phyloP scores from a whole-genome alignment of 2,888 invertebrate species.

The Dynastes tityus region DNA sequence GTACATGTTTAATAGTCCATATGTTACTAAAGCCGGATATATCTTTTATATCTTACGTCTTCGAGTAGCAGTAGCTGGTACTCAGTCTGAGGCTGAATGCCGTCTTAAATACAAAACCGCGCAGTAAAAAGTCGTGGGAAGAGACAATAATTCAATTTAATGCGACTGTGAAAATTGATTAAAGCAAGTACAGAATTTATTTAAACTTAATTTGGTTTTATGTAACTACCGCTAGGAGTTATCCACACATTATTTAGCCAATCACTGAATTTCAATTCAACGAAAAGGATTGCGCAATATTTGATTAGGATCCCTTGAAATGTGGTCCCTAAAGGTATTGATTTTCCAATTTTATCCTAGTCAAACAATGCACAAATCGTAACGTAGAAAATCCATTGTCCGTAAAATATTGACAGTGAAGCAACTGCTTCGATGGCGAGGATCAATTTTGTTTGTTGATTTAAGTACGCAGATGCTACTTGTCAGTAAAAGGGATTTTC shows the following conservation, averaged over 20 bases:
- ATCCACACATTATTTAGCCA: no score
- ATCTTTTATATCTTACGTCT: conserved; percentile 4
- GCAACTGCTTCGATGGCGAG: not conserved
- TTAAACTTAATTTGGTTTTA: no score
- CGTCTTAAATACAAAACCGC: no score
- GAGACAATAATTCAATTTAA: no score
- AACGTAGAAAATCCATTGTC: conserved; percentile 16
- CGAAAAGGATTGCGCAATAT: not conserved
- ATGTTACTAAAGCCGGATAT: conserved; percentile 33
- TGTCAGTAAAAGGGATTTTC: not conserved
- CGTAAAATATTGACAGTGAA: conserved; percentile 28
- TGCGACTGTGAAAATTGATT: no score
- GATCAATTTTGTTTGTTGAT: conserved; percentile 28
- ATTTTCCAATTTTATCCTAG: conserved; percentile 11
- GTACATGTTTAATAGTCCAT: conserved; percentile 16
- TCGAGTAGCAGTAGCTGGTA: not conserved
- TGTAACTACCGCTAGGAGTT: no score
- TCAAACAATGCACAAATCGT: conserved; percentile 23
- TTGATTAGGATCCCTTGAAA: conserved; percentile 22
- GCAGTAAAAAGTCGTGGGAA: no score
- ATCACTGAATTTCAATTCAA: not conserved
- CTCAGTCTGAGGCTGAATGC: no score
- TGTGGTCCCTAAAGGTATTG: conserved; percentile 6
- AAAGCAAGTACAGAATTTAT: no score
- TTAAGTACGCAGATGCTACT: not conserved